A percentile compares a stretch with the other conserved stretches of the same genome.
Evolutionary conservation across 2,888 invertebrate species (phyloP).

Genomic region (Glaucopsyche alexis): DNA sequence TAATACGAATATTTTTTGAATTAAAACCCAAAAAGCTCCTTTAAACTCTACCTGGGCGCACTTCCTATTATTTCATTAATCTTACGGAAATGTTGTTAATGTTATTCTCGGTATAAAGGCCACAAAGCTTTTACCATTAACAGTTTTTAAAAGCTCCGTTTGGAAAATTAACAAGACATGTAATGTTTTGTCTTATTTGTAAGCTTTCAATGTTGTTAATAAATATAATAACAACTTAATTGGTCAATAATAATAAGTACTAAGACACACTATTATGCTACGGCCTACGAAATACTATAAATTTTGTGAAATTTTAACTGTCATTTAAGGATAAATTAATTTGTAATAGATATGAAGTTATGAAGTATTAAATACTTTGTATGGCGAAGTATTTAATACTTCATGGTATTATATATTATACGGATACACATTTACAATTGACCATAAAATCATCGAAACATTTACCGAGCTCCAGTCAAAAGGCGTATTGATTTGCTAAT

Average conservation of each 20-base stretch:
- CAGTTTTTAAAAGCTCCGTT: slow-evolving; percentile 14
- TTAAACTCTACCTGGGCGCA: not conserved
- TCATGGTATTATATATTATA: too few species aligned
- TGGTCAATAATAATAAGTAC: too few species aligned
- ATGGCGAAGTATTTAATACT: too few species aligned
- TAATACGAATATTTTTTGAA: too few species aligned
- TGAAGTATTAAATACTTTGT: too few species aligned
- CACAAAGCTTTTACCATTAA: slow-evolving; percentile 13
- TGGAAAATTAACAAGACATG: not conserved
- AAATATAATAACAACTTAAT: not conserved
- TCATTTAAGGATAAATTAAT: too few species aligned
- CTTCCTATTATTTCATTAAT: not conserved
- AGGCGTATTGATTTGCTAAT: not conserved
- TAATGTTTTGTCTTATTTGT: not conserved
- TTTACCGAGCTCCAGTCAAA: not conserved
- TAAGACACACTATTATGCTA: too few species aligned
- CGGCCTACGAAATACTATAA: too few species aligned
- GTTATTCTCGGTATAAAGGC: slow-evolving; percentile 4
- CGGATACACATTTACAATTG: too few species aligned
- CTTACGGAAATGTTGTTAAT: slow-evolving; percentile 12
- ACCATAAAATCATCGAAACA: too few species aligned
- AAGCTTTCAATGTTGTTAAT: not conserved
- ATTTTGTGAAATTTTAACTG: too few species aligned
- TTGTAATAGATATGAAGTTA: too few species aligned
- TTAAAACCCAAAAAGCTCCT: not conserved